These are phyloP conservation scores for Rhingia rostrata DNA, from an alignment of 2,888 invertebrate species.

Conservation along the genomic window DNA sequence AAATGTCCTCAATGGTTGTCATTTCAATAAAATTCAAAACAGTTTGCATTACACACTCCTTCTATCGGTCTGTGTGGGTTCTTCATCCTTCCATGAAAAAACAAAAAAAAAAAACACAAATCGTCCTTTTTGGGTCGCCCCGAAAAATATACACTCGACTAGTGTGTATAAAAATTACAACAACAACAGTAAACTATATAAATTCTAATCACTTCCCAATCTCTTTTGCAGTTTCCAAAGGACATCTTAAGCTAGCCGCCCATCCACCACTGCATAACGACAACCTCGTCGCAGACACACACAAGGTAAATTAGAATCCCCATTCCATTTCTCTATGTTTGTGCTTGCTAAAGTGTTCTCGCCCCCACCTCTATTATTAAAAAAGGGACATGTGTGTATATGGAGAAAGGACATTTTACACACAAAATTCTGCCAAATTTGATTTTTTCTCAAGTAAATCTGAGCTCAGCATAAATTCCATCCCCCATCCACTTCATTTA, in stretches of 20 bases:
- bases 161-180: constrained; percentile 14
- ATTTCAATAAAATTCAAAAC: constrained; percentile 70
- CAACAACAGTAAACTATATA: constrained; percentile 44
- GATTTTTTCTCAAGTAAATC: constrained; percentile 71
- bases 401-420: constrained; percentile 53
- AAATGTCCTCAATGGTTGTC: constrained; percentile 62
- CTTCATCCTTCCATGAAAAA: constrained; percentile 14
- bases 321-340: neutral
- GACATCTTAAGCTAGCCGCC: constrained; percentile 51
- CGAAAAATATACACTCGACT: neutral
- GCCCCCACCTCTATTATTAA: neutral
- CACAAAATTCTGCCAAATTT: constrained; percentile 69
- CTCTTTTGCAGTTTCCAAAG: constrained; percentile 64
- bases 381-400: constrained; percentile 14
- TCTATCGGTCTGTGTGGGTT: constrained; percentile 4
- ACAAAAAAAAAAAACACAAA: neutral
- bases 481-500: constrained; percentile 42
- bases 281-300: constrained; percentile 18
- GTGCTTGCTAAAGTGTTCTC: constrained; percentile 54
- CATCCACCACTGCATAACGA: neutral
- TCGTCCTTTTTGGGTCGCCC: too few species aligned
- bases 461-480: constrained; percentile 71
- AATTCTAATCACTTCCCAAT: constrained; percentile 72
- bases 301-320: constrained; percentile 64
- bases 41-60: constrained; percentile 30